phyloP scores from a whole-genome alignment of 2,888 invertebrate genomes.

The Eupsilia transversa region DNA sequence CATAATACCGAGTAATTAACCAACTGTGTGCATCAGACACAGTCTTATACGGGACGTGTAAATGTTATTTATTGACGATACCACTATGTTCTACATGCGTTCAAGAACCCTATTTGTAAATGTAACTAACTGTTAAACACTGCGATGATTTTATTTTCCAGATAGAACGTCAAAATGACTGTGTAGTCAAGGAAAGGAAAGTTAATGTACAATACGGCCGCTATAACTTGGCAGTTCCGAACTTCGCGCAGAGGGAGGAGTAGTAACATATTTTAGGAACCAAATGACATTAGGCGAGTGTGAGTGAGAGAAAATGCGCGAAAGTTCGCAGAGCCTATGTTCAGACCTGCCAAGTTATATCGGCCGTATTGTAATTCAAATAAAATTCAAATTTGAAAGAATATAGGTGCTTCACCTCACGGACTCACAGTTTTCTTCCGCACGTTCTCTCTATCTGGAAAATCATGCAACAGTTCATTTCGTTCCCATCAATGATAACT shows the following conservation, averaged over 20 bases:
- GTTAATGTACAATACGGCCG: too few relatives aligned
- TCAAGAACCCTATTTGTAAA: not conserved
- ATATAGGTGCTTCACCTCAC: not conserved
- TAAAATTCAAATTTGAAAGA: not conserved
- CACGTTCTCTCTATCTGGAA: too few relatives aligned
- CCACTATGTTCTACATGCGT: not conserved
- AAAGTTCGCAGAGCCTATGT: too few relatives aligned
- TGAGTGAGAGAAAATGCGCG: too few relatives aligned
- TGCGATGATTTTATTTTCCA: not conserved
- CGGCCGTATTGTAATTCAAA: too few relatives aligned
- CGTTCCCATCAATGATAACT: not conserved
- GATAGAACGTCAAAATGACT: not conserved
- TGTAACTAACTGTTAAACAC: not conserved
- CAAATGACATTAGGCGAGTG: too few relatives aligned
- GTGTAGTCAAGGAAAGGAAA: not conserved
- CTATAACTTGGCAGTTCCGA: too few relatives aligned
- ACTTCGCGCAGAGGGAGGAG: too few relatives aligned
- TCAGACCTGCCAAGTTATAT: too few relatives aligned
- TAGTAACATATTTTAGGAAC: too few relatives aligned
- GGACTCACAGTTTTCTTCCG: not conserved
- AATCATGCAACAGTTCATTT: not conserved
- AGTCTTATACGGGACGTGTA: constrained; percentile 26
- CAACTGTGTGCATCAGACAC: constrained; percentile 16
- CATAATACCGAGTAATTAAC: constrained; percentile 36
- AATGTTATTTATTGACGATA: constrained; percentile 27